Evolutionary conservation across 2,113 vertebrate genomes (phyloP).

Genomic region (Nematolebias whitei): DNA sequence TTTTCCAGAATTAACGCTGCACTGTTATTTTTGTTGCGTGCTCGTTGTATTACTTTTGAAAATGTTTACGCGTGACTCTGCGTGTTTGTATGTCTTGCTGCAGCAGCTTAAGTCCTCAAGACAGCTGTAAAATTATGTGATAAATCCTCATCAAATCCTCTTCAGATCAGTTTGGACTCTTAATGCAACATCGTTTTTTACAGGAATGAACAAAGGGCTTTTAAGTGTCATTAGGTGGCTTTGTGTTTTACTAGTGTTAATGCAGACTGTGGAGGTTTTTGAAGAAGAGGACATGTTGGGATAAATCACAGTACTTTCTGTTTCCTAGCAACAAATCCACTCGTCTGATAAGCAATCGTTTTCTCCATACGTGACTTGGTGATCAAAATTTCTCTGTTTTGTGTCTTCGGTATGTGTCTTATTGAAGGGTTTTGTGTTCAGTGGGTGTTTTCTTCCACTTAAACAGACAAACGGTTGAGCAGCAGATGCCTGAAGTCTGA

Average conservation of each 20-base stretch:
- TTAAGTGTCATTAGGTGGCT: conserved; percentile 14
- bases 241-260: conserved; percentile 21
- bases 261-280: conserved; percentile 19
- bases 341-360: conserved; percentile 34
- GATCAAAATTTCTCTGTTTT: conserved; percentile 15
- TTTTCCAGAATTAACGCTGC: too few species aligned
- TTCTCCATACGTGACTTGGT: conserved; percentile 46
- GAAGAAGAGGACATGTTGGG: conserved; percentile 27
- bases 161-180: conserved; percentile 7
- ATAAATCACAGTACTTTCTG: conserved; percentile 49
- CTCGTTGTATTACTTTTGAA: neutral
- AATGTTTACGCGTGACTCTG: conserved; percentile 12
- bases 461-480: too few species aligned
- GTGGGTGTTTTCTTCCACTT: neutral
- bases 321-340: conserved; percentile 67
- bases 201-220: conserved; percentile 11
- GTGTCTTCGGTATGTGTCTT: too few species aligned
- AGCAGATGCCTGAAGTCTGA: too few species aligned
- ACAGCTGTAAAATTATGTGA: conserved; percentile 5
- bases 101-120: conserved; percentile 8
- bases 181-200: neutral
- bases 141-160: conserved; percentile 17
- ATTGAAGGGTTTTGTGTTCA: neutral
- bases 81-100: conserved; percentile 7
- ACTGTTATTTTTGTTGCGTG: neutral